Evolutionary conservation across 2,113 vertebrate species (phyloP), one percentile per base, ranked within the genome.

Genomic region (Nothocercus julius): DNA sequence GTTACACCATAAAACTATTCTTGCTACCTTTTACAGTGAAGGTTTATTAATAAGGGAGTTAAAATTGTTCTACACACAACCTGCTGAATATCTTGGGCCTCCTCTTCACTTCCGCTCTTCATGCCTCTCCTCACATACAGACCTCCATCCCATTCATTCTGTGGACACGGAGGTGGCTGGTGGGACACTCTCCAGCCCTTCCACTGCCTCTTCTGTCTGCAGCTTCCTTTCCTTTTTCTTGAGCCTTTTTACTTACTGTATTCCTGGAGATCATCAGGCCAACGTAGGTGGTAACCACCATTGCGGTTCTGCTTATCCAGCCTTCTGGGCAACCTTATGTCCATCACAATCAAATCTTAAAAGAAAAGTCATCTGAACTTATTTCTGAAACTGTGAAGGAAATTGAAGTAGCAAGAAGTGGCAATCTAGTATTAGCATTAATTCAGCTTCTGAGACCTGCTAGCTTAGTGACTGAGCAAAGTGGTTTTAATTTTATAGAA

Each of bases 401-500:
- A 77, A 64, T 44, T 75, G 34, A 77, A 18, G 72, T 32, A 76
- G 34, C 36, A 82, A 94, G 90, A 83, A 2, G 3, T 72, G 5
- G 2, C 64, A 90, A 54, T 70, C 63, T 42, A 30, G 21, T 40
- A 62, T 78, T 62, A 68, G 7, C 38, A 45, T 21, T 54, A 63
- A 9, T 81, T 70, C 85, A 83, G 36, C 88, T 88, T 89, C 90
- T 68, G 82, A 93, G 61, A 68, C 82, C 32, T 56, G 40, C 51
- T 85, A 70, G 16, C 83, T 92, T 67, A 69, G 82, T 63, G 45
- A 66, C 73, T 82, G 64, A 76, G 82, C n/a, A 79, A 82, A 96
- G 53, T 68, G 66, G 51, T 61, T 95, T 85, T 87, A 87, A 94
- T 95, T 95, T 95, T 76, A 76, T 56, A 28, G 87, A 91, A 78